A percentile compares a stretch with the other conserved stretches of the same genome.
These are phyloP conservation scores for Phaethon lepturus DNA, from an alignment of 2,113 vertebrate genomes.

Conservation along the genomic window DNA sequence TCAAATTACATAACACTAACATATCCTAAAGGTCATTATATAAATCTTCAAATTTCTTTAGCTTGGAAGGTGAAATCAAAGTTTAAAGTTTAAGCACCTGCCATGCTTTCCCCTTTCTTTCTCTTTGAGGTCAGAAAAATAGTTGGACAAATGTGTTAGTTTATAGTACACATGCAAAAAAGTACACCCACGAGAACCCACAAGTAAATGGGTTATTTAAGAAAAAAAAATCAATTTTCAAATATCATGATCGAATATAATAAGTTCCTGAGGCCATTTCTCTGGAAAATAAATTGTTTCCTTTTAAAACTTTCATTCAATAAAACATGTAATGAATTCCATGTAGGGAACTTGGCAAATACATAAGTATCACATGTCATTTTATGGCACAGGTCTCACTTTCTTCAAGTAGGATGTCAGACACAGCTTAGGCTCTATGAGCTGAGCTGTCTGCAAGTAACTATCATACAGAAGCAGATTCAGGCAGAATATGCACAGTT, in stretches of 20 bases:
- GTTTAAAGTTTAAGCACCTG: neutral
- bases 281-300: neutral
- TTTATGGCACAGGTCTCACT: constrained; percentile 17
- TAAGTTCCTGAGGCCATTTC: neutral
- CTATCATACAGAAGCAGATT: neutral
- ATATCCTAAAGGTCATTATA: neutral
- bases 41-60: neutral
- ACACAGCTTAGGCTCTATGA: neutral
- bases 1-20: neutral
- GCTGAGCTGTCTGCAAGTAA: constrained; percentile 27
- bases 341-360: neutral
- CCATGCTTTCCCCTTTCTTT: neutral
- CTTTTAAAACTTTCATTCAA: neutral
- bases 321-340: neutral
- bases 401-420: constrained; percentile 16
- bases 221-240: neutral
- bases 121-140: neutral
- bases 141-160: neutral
- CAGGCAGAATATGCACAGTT: neutral
- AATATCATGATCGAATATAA: neutral
- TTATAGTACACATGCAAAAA: neutral
- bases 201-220: neutral
- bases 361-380: neutral
- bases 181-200: neutral
- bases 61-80: neutral